A percentile compares a stretch with the other conserved stretches of the same genome.
These are phyloP conservation scores for Chloroclystis v-ata DNA, from an alignment of 2,888 invertebrate genomes.

Conservation along the genomic window DNA sequence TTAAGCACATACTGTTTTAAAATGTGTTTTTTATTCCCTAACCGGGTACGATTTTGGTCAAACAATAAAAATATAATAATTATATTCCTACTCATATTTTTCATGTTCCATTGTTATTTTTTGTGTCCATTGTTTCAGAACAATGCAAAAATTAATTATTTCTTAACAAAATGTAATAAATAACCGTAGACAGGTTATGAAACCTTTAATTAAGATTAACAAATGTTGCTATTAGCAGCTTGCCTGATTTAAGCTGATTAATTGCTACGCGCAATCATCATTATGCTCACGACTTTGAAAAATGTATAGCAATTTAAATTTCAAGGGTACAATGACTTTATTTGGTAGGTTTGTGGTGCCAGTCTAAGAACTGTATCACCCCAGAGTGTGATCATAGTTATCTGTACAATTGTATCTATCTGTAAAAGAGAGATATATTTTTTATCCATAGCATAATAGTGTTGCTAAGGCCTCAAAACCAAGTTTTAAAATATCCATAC, in stretches of 20 bases:
- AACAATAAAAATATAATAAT: not conserved
- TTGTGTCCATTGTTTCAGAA: conserved; percentile 6
- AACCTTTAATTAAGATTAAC: conserved; percentile 49
- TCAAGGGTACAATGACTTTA: conserved; percentile 1
- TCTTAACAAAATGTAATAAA: conserved; percentile 40
- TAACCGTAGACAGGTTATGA: conserved; percentile 40
- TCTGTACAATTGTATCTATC: too few relatives aligned
- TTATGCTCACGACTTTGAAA: conserved; percentile 33
- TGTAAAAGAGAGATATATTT: too few relatives aligned
- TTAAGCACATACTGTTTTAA: too few relatives aligned
- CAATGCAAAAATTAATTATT: conserved; percentile 13
- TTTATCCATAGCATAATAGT: too few relatives aligned
- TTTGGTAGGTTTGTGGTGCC: too few relatives aligned
- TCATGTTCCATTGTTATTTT: conserved; percentile 8
- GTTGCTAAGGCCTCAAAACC: too few relatives aligned
- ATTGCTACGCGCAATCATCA: conserved; percentile 33
- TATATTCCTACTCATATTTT: not conserved
- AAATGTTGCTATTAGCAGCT: conserved; percentile 45
- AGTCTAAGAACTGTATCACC: too few relatives aligned
- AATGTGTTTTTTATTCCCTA: too few relatives aligned
- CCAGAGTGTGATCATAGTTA: too few relatives aligned
- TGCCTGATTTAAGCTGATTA: conserved; percentile 38
- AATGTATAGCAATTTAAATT: conserved; percentile 16
- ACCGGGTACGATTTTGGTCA: not conserved
- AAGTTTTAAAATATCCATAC: too few relatives aligned